Percentiles rank a stretch among this genome's conserved stretches.
These are phyloP conservation scores for Marisa cornuarietis DNA, from an alignment of 1,140 invertebrate genomes.

Conservation along the genomic window DNA sequence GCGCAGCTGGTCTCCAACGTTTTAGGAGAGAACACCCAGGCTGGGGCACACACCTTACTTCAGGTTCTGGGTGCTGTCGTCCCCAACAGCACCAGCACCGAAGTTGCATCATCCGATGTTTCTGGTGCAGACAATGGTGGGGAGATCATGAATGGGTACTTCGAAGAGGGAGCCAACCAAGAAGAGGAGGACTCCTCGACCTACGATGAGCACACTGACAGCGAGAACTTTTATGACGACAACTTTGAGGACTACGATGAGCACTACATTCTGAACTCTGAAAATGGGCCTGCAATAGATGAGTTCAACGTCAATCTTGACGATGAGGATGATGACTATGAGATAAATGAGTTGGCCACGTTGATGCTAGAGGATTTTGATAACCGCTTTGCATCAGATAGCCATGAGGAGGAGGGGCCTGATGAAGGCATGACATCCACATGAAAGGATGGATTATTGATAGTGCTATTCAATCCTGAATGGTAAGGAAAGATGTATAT, in stretches of 20 bases:
- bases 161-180: conserved; percentile 8
- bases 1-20: conserved; percentile 16
- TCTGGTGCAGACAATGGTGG: conserved; percentile 19
- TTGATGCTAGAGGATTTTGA: conserved; percentile 29
- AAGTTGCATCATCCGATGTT: neutral
- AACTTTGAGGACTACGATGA: conserved; percentile 61
- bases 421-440: neutral
- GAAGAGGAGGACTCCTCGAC: conserved; percentile 36
- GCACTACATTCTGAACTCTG: conserved; percentile 53
- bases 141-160: conserved; percentile 49
- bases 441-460: neutral
- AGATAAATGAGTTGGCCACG: conserved; percentile 41
- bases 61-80: neutral
- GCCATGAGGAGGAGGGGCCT: conserved; percentile 21
- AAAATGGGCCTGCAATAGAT: conserved; percentile 48
- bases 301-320: conserved; percentile 50
- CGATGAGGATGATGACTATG: conserved; percentile 45
- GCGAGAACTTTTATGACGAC: conserved; percentile 61
- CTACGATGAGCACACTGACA: conserved; percentile 54
- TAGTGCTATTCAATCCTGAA: neutral
- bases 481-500: neutral
- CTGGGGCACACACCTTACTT: neutral
- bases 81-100: neutral
- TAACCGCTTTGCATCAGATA: conserved; percentile 27
- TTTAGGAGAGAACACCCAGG: conserved; percentile 16